Base-by-base conservation (phyloP, 92 coral and sea anemone genomes). In the Porites rus region DNA sequence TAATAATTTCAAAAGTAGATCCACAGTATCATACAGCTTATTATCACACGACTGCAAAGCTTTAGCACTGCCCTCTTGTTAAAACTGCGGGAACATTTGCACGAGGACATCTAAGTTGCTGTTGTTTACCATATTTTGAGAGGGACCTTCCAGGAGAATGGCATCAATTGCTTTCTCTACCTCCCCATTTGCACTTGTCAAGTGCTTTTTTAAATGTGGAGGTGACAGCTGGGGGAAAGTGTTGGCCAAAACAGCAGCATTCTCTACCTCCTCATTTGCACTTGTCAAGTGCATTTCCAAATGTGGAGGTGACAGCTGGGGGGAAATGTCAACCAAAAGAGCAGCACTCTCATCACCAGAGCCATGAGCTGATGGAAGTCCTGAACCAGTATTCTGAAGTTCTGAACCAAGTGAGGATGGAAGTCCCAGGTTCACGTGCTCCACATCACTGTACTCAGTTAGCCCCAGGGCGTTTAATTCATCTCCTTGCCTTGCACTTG, bases 101-200 rank as follows among this genome's bases (percentile, higher is more conserved):
- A 13, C 2, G 7, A 63, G 21, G n/a, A 63, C 21, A 10, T 63
- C 7, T n/a, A 14, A 17, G 21, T 59, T 59, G 64, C 64, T 59
- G 46, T 38, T 38, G 46, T 38, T 38, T 38, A 38, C 46, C 46
- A 63, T 63, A 9, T 54, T 13, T 63, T 63, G 67, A 16, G 67
- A 13, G 16, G 7, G 67, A 63, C n/a, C 18, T 19, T 63, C 67
- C 16, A 63, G 67, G n/a, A 63, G n/a, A 13, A 63, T 63, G 14
- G 67, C 7, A 13, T 63, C 67, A 63, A 63, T 6, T 13, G 67
- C 67, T 63, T 63, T 16, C 19, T 63, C 67, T 19, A 63, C n/a
- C 67, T 63, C 22, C 22, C 67, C 67, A 63, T 63, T 63, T 63
- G 67, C 67, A 63, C 67, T 63, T 63, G 67, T 14, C 21, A 63